Base-by-base conservation (phyloP, 2,113 vertebrate genomes). In the Silurus glanis region DNA sequence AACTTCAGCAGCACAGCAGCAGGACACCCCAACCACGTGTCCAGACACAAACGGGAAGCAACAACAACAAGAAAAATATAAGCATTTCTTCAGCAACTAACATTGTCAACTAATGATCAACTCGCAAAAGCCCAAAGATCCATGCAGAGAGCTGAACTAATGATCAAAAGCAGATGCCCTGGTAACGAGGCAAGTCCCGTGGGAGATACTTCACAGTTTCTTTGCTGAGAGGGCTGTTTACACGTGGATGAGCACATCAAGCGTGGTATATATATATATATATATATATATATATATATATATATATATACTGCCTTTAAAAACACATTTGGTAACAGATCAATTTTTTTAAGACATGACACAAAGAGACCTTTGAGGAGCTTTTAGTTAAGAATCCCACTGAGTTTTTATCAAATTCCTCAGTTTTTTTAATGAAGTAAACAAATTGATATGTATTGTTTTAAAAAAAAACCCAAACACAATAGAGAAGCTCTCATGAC, bases 181-280 rank as follows among this genome's bases (percentile, higher is more conserved):
- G 4, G 53, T 69, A 85, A 69, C 59, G 21, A 59, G 84, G 37
- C 53, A 21, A 53, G 9, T 62, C 61, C 45, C 37, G 16, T 58
- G 67, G 67, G 69, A 86, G n/a, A 79, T 55, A n/a, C 51, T 86
- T 81, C 55, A 81, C 67, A 71, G 81, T 59, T 69, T 82, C n/a
- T 74, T 72, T 59, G 5, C 67, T 53, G 56, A 81, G 79, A 86
- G 25, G 47, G n/a, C 66, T 53, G 76, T 85, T 79, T 85, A 61
- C 61, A 28, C n/a, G 9, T 80, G 28, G 47, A 85, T 71, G 10
- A 81, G 53, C 62, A 61, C 8, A 79, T 71, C 64, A 86, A 81
- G 61, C 53, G 61, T 3, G 16, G 17, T 59, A 86, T 49, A 37
- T 37, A 37, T 37, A 37, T 37, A 37, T 37, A 37, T 37, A n/a